Conservation (phyloP, 2,113 vertebrate species). For the Tragelaphus buxtoni region DNA sequence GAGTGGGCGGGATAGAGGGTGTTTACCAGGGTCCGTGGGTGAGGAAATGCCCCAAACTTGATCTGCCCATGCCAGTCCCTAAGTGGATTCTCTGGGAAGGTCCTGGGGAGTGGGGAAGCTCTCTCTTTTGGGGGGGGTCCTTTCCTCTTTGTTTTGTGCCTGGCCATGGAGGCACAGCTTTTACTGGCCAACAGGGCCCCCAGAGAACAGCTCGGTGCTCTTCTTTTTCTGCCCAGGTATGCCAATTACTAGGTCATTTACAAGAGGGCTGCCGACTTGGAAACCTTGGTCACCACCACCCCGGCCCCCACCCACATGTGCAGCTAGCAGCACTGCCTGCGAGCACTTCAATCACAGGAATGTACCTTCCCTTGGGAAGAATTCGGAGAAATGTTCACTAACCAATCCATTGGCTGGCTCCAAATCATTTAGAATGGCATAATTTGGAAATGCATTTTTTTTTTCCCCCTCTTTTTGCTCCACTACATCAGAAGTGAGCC, state of each 20-base stretch:
- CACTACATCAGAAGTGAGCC: neutral
- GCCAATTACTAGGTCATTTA: neutral
- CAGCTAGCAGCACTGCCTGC: neutral
- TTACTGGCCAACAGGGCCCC: neutral
- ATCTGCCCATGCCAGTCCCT: neutral
- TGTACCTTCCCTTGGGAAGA: neutral
- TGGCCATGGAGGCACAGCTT: neutral
- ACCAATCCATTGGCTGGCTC: neutral
- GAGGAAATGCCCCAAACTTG: neutral
- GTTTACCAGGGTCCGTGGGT: neutral
- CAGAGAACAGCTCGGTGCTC: neutral
- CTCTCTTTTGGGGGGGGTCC: neutral
- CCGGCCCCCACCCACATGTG: neutral
- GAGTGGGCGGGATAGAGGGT: fast-evolving
- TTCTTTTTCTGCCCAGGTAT: neutral
- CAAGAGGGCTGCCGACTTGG: neutral
- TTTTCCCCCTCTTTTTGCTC: neutral
- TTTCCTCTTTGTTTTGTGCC: neutral
- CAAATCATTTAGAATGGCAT: neutral
- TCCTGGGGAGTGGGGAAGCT: too few species aligned
- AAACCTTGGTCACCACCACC: neutral
- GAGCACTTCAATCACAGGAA: neutral
- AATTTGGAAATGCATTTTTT: neutral
- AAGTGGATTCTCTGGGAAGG: neutral
- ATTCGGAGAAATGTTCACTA: neutral